Percentiles rank a stretch among this genome's conserved stretches.
Conservation (phyloP, 1,140 invertebrate genomes). For the Battus philenor region DNA sequence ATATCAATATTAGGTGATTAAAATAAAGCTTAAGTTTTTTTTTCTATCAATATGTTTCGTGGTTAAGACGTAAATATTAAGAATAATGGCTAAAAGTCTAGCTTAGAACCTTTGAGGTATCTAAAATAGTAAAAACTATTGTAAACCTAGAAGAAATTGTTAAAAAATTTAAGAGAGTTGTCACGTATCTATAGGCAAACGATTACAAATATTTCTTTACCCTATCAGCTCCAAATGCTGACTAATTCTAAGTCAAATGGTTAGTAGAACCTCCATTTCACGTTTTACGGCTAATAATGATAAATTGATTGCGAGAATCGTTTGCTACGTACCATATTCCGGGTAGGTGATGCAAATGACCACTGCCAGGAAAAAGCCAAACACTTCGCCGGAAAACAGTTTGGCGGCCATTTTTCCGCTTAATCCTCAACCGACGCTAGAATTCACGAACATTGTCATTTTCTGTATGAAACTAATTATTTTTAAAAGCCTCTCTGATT, state of each 20-base stretch:
- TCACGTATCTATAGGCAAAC: too few species aligned
- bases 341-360: slow-evolving; percentile 61
- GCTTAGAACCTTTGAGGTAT: too few species aligned
- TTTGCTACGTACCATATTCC: slow-evolving; percentile 58
- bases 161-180: too few species aligned
- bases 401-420: slow-evolving; percentile 60
- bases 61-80: too few species aligned
- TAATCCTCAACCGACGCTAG: slow-evolving; percentile 59
- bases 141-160: too few species aligned
- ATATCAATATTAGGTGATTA: too few species aligned
- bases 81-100: too few species aligned
- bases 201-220: too few species aligned
- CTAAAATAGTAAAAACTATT: too few species aligned
- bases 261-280: not conserved
- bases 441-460: slow-evolving; percentile 62
- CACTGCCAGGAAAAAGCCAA: slow-evolving; percentile 60
- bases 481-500: slow-evolving; percentile 36
- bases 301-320: too few species aligned
- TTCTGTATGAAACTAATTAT: slow-evolving; percentile 37
- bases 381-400: slow-evolving; percentile 54
- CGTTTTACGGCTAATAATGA: not conserved
- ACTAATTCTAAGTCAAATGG: not conserved
- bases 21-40: too few species aligned
- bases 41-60: too few species aligned
- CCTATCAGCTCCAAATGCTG: not conserved